A percentile compares a stretch with the other conserved stretches of the same genome.
phyloP scores from a whole-genome alignment of 2,888 invertebrate genomes.

The Drosophila affinis region DNA sequence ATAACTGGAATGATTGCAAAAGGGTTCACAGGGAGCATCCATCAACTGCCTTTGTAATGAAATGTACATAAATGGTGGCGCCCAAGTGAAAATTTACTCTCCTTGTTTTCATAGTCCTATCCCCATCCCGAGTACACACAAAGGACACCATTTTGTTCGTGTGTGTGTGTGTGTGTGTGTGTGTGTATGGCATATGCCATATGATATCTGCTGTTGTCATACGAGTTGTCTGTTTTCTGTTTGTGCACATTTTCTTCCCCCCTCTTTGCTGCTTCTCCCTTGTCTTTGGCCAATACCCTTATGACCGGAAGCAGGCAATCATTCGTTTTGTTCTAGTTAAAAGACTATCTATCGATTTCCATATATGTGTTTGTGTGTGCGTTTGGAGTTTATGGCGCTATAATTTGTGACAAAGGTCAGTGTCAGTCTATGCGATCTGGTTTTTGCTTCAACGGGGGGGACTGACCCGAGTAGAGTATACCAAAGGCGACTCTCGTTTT shows the following conservation, averaged over 20 bases:
- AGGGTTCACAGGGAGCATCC: constrained; percentile 3
- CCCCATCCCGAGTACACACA: constrained; percentile 17
- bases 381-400: neutral
- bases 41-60: constrained; percentile 50
- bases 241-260: constrained; percentile 12
- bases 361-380: neutral
- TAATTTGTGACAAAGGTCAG: constrained; percentile 27
- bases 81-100: constrained; percentile 34
- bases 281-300: constrained; percentile 27
- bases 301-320: constrained; percentile 16
- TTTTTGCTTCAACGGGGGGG: neutral
- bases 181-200: constrained; percentile 43
- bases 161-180: constrained; percentile 28
- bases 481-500: constrained; percentile 10
- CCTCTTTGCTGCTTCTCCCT: neutral
- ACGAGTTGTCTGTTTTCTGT: constrained; percentile 2
- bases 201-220: constrained; percentile 65
- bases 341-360: constrained; percentile 4
- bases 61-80: constrained; percentile 50
- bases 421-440: constrained; percentile 17
- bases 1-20: neutral
- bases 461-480: constrained; percentile 30
- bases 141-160: constrained; percentile 17
- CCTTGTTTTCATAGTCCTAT: constrained; percentile 45
- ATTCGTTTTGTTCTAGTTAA: neutral